Percentiles rank a stretch among this genome's conserved stretches.
Evolutionary conservation across 2,113 vertebrate species (phyloP).

Genomic region (Saimiri boliviensis): DNA sequence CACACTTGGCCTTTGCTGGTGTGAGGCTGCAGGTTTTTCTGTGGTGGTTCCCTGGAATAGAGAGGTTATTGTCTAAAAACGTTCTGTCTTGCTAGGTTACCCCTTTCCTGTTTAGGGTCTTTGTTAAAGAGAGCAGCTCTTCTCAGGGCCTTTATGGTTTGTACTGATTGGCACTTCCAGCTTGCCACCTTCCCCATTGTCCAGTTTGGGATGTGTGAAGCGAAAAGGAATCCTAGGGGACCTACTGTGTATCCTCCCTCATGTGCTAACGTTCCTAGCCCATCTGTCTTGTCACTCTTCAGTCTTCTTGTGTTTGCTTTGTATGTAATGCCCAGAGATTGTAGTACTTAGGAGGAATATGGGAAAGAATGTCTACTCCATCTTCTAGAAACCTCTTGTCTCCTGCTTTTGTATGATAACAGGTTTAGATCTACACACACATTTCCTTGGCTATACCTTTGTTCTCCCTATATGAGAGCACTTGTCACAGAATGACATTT

Average conservation of each 20-base stretch:
- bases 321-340: neutral
- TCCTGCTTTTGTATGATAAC: neutral
- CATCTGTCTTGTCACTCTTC: neutral
- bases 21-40: neutral
- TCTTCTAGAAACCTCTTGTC: neutral
- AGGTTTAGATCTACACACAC: neutral
- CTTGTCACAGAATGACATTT: neutral
- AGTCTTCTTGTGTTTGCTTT: neutral
- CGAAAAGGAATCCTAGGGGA: neutral
- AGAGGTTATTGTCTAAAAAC: neutral
- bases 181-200: neutral
- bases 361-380: neutral
- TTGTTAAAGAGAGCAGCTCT: neutral
- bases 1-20: neutral
- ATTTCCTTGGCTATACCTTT: neutral
- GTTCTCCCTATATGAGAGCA: neutral
- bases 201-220: neutral
- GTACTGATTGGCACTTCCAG: neutral
- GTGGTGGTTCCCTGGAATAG: neutral
- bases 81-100: neutral
- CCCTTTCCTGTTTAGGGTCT: neutral
- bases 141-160: neutral
- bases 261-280: neutral
- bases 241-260: neutral
- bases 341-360: neutral